Evolutionary conservation across 92 coral and sea anemone species (phyloP), one percentile per base, ranked within the genome.

Genomic region (Actinernus sp.): DNA sequence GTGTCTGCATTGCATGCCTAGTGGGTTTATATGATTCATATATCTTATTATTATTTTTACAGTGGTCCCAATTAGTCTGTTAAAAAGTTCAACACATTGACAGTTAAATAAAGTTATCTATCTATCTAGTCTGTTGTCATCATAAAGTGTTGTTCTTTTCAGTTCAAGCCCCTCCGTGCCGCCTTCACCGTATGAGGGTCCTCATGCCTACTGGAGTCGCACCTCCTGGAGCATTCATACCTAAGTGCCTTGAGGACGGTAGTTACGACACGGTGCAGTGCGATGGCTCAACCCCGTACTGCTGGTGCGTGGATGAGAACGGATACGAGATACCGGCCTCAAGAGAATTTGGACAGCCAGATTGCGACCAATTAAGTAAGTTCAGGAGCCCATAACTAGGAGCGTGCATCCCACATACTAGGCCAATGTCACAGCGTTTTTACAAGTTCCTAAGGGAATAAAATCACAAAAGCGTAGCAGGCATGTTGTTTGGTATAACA

Each of bases 241-340:
- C 99, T 17, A 65, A 63, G 14, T 91, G 99, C 56, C 67, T 85
- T 21, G 68, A 84, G 3, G 70, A 81, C 21, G 99, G 99, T 26
- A 47, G 66, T 58, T 95, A 83, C 54, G 81, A 87, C 62, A 49
- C 59, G n/a, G 83, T 82, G 18, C 99, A 91, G 44, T 95, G 99
- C 58, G 67, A 77, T 38, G 71, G 74, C 10, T 36, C 81, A 1
- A 64, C 83, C 10, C 49, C 86, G 1, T 46, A 33, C n/a, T 95
- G 99, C 58, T 95, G 92, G 87, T 95, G 99, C 57, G 87, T 86
- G 18, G 90, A 80, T 26, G 68, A 30, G 34, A 82, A 87, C 48
- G 87, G 89, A 16, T 56, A 59, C 31, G 88, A 69, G 46, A 61
- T 87, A 30, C 76, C 80, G 51, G 97, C 84, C 28, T 63, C 92